These are phyloP conservation scores for Eupsilia transversa DNA, from an alignment of 2,888 invertebrate genomes.

Conservation along the genomic window DNA sequence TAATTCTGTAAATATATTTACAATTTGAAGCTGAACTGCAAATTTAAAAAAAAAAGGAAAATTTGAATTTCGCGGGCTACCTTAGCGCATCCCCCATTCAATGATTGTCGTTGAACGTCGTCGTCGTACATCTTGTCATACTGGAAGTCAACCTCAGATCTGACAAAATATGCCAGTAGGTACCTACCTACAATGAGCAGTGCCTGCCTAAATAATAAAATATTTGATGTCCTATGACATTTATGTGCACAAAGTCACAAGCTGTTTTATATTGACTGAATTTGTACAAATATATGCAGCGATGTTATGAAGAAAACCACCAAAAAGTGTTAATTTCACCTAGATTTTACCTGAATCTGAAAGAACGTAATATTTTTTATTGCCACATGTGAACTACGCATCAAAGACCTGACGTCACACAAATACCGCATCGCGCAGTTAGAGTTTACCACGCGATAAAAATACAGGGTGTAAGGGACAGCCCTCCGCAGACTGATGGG, in stretches of 20 bases:
- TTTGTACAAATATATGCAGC: constrained; percentile 25
- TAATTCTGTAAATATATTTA: too few species aligned
- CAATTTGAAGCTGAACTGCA: too few species aligned
- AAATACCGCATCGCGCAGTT: too few species aligned
- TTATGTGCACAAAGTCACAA: constrained; percentile 31
- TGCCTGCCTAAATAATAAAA: too few species aligned
- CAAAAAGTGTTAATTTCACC: neutral
- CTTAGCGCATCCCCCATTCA: too few species aligned
- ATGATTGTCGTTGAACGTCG: neutral
- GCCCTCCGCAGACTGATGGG: too few species aligned
- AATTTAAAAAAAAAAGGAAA: too few species aligned
- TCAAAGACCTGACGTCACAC: too few species aligned
- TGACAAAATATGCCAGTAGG: neutral
- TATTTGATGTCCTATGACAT: neutral
- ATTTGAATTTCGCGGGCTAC: too few species aligned
- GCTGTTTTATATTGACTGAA: constrained; percentile 12
- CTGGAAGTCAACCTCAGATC: neutral
- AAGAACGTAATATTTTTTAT: neutral
- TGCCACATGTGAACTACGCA: too few species aligned
- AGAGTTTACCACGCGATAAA: too few species aligned
- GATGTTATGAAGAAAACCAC: constrained; percentile 4
- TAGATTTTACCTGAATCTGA: neutral
- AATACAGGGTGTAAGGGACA: too few species aligned
- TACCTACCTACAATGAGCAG: neutral
- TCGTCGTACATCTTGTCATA: neutral